Evolutionary conservation across 2,113 vertebrate genomes (phyloP), one percentile per base, ranked within the genome.

Genomic region (Phyllostomus discolor): DNA sequence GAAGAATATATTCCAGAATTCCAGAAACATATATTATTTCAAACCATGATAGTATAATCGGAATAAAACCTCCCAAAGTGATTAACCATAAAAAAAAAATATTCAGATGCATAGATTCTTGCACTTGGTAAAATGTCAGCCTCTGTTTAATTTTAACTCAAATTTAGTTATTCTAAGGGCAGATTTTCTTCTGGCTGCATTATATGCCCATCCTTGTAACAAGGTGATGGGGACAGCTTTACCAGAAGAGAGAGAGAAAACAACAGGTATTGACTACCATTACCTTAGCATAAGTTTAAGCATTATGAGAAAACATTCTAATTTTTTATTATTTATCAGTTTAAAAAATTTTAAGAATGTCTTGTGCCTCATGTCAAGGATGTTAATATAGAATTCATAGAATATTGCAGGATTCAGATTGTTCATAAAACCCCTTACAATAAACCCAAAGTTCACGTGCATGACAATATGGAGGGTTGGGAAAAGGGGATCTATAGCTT

Each of bases 61-160:
- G 87, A 96, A 92, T 70, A 31, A 92, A 95, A 83, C 76, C 59
- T 94, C 46, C 43, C 41, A 78, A 92, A 59, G 14, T 76, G 54
- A 69, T 52, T 67, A 83, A 83, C 15, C 35, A n/a, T 16, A 33
- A 62, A 38, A 93, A 93, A 80, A 90, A 80, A 75, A 75, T 15
- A 3, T 43, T 90, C 62, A 69, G 57, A 70, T 64, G 7, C 33
- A 64, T 46, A 73, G 28, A 75, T 54, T 76, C 15, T 66, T 69
- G 46, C 43, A 80, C 10, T 80, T 84, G 10, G 20, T 59, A 80
- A 88, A 93, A 91, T 38, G 20, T 28, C 62, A 72, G 8, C 69
- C 11, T 92, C 50, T 78, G 12, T 22, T 92, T 84, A 46, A 92
- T 67, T 87, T 95, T 57, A 69, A 38, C 31, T 87, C 66, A 76